These are phyloP conservation scores for Didymodactylos carnosus DNA, from an alignment of 2,888 invertebrate species.

Conservation along the genomic window DNA sequence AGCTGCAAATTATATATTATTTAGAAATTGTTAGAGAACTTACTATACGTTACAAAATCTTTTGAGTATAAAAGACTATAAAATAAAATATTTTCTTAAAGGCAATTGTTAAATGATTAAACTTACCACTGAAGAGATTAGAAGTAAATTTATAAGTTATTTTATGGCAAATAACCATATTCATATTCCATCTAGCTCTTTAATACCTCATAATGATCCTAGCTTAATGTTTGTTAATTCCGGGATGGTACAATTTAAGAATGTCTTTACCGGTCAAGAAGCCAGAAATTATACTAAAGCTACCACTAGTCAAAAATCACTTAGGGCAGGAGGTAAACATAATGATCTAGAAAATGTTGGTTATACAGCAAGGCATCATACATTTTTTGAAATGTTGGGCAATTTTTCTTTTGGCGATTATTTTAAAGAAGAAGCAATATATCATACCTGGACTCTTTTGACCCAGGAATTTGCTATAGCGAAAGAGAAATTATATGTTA, in stretches of 20 bases:
- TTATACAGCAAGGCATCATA: not conserved
- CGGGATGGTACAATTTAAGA: not conserved
- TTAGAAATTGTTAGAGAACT: too few relatives aligned
- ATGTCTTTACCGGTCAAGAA: not conserved
- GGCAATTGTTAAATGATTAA: too few relatives aligned
- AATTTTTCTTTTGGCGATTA: not conserved
- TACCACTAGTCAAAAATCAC: not conserved
- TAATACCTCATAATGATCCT: not conserved
- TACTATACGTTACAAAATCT: too few relatives aligned
- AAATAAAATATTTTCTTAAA: too few relatives aligned
- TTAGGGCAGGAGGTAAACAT: not conserved
- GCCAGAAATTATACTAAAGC: not conserved
- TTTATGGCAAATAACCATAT: not conserved
- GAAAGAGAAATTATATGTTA: not conserved
- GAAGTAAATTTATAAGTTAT: not conserved
- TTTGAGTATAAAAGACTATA: too few relatives aligned
- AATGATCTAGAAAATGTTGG: not conserved
- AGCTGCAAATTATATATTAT: too few relatives aligned
- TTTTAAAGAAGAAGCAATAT: not conserved
- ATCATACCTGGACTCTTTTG: not conserved
- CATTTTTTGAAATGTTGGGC: not conserved
- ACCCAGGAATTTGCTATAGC: not conserved
- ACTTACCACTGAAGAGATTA: not conserved
- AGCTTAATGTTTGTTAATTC: not conserved
- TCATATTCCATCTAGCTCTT: not conserved